Conservation (phyloP, 2,888 invertebrate species). For the Torymus aiolomorphi region DNA sequence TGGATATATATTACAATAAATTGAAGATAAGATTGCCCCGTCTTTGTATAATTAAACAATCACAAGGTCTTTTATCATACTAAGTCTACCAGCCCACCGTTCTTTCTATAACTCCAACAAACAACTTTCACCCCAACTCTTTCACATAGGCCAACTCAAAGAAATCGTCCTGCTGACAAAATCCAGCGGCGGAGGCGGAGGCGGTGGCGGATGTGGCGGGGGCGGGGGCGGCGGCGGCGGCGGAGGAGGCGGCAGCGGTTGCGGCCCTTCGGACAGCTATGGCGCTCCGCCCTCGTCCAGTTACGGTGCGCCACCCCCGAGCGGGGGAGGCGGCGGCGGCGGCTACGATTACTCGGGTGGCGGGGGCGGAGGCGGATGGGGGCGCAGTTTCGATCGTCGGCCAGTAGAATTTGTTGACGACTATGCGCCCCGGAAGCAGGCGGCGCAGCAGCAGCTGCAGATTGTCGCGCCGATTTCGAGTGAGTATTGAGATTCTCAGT, state of each 20-base stretch:
- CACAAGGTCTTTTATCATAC: too few species aligned
- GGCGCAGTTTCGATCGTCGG: constrained; percentile 76
- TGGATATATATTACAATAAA: too few species aligned
- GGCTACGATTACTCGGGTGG: constrained; percentile 71
- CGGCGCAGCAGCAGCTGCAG: background rate
- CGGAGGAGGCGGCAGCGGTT: constrained; percentile 73
- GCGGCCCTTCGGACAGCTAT: constrained; percentile 67
- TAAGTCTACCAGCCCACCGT: too few species aligned
- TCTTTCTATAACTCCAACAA: too few species aligned
- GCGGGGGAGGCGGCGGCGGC: constrained; percentile 69
- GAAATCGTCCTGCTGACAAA: constrained; percentile 76
- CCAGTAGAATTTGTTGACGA: constrained; percentile 62
- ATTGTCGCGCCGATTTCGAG: background rate
- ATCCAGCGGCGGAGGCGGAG: constrained; percentile 73
- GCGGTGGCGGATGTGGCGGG: constrained; percentile 77
- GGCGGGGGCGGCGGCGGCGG: constrained; percentile 76
- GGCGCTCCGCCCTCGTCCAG: constrained; percentile 69
- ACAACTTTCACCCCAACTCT: background rate
- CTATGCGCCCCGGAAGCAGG: background rate
- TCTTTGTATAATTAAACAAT: too few species aligned
- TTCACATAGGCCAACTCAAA: constrained; percentile 64
- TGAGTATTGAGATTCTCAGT: background rate
- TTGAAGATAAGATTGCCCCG: too few species aligned
- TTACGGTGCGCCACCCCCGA: constrained; percentile 68
- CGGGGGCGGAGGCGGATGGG: constrained; percentile 76